phyloP scores from a whole-genome alignment of 1,140 invertebrate species.

The Brachionus calyciflorus region DNA sequence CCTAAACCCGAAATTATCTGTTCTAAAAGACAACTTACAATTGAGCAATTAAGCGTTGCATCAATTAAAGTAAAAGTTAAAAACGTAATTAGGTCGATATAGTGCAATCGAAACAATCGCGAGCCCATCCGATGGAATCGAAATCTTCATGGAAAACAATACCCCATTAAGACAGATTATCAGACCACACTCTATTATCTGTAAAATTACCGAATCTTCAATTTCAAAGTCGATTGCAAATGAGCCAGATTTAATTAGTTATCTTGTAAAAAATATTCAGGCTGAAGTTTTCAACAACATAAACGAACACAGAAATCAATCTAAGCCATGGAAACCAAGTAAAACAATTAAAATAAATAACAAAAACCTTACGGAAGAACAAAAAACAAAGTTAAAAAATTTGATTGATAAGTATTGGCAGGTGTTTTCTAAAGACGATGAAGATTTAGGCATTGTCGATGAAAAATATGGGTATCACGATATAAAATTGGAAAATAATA shows the following conservation, averaged over 20 bases:
- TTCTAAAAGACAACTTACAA: too few relatives aligned
- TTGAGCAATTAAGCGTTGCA: too few relatives aligned
- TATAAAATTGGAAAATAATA: conserved; percentile 10
- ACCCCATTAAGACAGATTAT: not conserved
- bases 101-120: not conserved
- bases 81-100: not conserved
- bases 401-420: too few relatives aligned
- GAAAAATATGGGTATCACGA: conserved; percentile 3
- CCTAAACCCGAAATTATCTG: too few relatives aligned
- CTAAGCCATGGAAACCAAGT: too few relatives aligned
- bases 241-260: too few relatives aligned
- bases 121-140: not conserved
- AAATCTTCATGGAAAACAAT: conserved; percentile 3
- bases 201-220: too few relatives aligned
- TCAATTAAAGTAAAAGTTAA: too few relatives aligned
- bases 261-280: not conserved
- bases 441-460: not conserved
- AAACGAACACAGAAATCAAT: not conserved
- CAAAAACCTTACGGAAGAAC: not conserved
- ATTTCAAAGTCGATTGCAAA: too few relatives aligned
- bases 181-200: too few relatives aligned
- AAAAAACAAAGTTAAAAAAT: not conserved
- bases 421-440: too few relatives aligned
- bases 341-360: not conserved
- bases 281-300: not conserved